Base-by-base conservation (phyloP, 2,888 invertebrate genomes). In the Leptopilina drosophilae region DNA sequence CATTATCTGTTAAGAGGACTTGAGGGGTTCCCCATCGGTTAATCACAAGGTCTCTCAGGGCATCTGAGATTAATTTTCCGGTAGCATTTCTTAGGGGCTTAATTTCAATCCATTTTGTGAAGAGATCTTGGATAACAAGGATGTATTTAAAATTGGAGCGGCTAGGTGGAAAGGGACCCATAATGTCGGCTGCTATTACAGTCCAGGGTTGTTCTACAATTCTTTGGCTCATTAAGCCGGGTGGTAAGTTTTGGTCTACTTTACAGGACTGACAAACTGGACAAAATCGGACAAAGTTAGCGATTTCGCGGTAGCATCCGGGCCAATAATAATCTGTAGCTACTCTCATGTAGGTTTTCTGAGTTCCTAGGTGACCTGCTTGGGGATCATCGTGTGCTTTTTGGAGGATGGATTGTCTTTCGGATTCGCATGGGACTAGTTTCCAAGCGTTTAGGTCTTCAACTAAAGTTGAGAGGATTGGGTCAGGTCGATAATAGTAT, bases 1-100 rank as follows among this genome's bases (percentile, higher is more conserved):
- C 87, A 69, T 87, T 86, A 66, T 88, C 87, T 0, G 80, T 82
- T 0, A 87, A 56, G 0, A 87, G 15, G 5, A 76, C 64, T 42
- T 82, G 53, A 0, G 86, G 86, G 1, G 75, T 76, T 3, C 86
- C 86, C 77, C 81, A 85, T 0, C 79, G 67, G 9, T 81, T 78
- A 26, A 85, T 77, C 12, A 86, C 75, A 3, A 82, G 62, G 2
- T 82, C 78, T 26, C 84, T 80, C 15, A 87, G 64, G 2, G 78
- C 75, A 6, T 80, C 76, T 0, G 26, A 65, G 0, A 87, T 79
- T 2, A 78, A 77, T 26, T 64, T 64, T 0, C 83, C 82, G 5
- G 79, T 85, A 1, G 86, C 86, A 5, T 56, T 81, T 2, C 82
- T 65, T 0, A 87, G 8, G 0, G 87, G 83, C 9, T 64, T 62